Conservation (phyloP, 2,113 vertebrate species). For the Lamprologus ornatipinnis region DNA sequence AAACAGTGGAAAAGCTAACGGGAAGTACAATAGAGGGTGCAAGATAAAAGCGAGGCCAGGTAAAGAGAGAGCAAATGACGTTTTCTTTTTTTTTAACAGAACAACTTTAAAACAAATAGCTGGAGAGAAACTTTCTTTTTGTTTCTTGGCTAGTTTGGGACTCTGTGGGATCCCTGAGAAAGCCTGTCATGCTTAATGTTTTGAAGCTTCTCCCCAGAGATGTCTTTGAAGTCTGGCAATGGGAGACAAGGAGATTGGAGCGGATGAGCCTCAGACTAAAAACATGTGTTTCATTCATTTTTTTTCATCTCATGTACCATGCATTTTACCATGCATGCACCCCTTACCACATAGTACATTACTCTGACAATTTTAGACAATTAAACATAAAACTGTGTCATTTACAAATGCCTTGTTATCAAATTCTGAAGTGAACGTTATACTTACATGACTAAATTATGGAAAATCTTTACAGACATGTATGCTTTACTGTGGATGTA, state of each 20-base stretch:
- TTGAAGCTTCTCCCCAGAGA: constrained; percentile 44
- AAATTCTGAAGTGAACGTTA: background rate
- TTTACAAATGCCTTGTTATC: background rate
- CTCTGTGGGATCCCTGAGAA: constrained; percentile 29
- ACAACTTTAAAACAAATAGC: constrained; percentile 54
- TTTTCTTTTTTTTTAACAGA: constrained; percentile 5
- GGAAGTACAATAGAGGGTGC: constrained; percentile 14
- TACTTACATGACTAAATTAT: background rate
- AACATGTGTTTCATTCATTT: constrained; percentile 27
- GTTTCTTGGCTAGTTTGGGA: constrained; percentile 37
- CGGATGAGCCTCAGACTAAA: constrained; percentile 27
- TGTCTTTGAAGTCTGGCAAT: constrained; percentile 38
- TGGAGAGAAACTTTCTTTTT: constrained; percentile 37
- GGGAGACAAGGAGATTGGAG: constrained; percentile 5
- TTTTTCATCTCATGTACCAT: background rate
- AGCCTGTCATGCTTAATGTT: constrained; percentile 30
- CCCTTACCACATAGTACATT: too few relatives aligned
- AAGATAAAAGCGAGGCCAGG: constrained; percentile 44
- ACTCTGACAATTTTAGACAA: background rate
- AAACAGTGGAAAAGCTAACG: constrained; percentile 18
- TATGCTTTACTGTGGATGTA: background rate
- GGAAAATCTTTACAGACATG: background rate
- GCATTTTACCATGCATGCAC: background rate
- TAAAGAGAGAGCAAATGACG: constrained; percentile 31
- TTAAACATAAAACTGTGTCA: background rate